phyloP scores from a whole-genome alignment of 2,797 vertebrate species.

The Bufotes viridis region DNA sequence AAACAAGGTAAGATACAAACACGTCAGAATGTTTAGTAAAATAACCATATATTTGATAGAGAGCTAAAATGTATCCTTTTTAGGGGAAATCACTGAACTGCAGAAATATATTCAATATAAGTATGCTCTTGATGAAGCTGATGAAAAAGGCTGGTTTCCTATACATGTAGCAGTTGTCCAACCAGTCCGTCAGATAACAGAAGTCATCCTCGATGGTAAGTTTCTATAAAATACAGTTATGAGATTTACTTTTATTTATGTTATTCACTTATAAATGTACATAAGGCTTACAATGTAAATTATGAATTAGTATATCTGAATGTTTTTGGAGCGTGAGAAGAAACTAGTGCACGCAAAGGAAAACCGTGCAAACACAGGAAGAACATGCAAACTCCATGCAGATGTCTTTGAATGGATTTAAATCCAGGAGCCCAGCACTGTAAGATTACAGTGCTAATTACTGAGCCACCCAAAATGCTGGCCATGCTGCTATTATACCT shows the following conservation, averaged over 20 bases:
- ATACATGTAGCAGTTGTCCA: constrained; percentile 80
- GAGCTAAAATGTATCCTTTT: constrained; percentile 34
- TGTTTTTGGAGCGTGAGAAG: too few relatives aligned
- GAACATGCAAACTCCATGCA: too few relatives aligned
- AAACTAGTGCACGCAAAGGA: too few relatives aligned
- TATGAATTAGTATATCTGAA: too few relatives aligned
- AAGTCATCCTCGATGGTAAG: constrained; percentile 81
- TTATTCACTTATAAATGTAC: background rate
- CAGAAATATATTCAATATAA: constrained; percentile 77
- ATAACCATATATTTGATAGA: background rate
- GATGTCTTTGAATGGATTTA: too few relatives aligned
- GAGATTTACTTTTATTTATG: background rate
- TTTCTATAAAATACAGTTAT: constrained; percentile 25
- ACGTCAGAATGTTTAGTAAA: background rate
- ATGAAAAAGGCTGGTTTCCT: constrained; percentile 84
- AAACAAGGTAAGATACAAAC: constrained; percentile 74
- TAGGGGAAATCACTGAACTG: constrained; percentile 81
- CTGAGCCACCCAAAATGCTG: too few relatives aligned
- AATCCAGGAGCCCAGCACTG: too few relatives aligned
- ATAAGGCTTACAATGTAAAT: too few relatives aligned
- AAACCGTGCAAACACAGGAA: too few relatives aligned
- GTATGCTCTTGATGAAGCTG: constrained; percentile 81
- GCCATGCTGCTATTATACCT: too few relatives aligned
- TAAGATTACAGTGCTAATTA: too few relatives aligned
- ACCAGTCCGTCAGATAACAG: constrained; percentile 80